These are phyloP conservation scores for Nasua narica DNA, from an alignment of 2,797 vertebrate genomes.

Conservation along the genomic window DNA sequence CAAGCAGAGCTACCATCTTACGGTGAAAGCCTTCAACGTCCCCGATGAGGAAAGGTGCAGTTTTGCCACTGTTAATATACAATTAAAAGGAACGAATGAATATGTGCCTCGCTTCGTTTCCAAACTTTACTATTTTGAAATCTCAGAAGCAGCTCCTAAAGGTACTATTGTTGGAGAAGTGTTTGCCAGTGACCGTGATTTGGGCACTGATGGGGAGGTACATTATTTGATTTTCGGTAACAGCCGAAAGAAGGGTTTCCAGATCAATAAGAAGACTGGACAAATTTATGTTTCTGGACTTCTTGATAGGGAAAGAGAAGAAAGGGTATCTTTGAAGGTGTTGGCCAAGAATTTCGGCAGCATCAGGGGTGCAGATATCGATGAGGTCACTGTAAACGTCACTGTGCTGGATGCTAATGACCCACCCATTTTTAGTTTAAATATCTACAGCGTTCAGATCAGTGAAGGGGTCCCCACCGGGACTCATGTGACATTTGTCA, in stretches of 20 bases:
- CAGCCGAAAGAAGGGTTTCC: constrained; percentile 95
- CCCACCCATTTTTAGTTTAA: constrained; percentile 94
- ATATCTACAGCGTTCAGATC: constrained; percentile 90
- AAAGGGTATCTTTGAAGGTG: constrained; percentile 93
- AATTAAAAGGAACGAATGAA: constrained; percentile 96
- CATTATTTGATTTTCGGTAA: constrained; percentile 96
- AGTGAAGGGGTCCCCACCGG: constrained; percentile 94
- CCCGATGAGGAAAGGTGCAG: constrained; percentile 97
- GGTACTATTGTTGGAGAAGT: constrained; percentile 95
- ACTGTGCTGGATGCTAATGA: constrained; percentile 97
- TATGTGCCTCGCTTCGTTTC: constrained; percentile 98
- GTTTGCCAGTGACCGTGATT: constrained; percentile 97
- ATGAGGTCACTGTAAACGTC: constrained; percentile 96
- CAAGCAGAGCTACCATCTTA: constrained; percentile 96
- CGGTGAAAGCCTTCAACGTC: constrained; percentile 96
- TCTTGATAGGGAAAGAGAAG: constrained; percentile 97
- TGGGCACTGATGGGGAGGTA: constrained; percentile 94
- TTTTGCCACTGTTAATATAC: constrained; percentile 94
- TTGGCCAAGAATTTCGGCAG: constrained; percentile 96
- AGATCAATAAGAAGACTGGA: constrained; percentile 91
- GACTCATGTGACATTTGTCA: constrained; percentile 95
- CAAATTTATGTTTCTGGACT: constrained; percentile 94
- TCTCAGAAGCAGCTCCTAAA: constrained; percentile 94
- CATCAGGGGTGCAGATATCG: constrained; percentile 95
- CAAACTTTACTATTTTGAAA: constrained; percentile 97